These are phyloP conservation scores for Nasonovia ribisnigri DNA, from an alignment of 2,888 invertebrate genomes.

Conservation along the genomic window DNA sequence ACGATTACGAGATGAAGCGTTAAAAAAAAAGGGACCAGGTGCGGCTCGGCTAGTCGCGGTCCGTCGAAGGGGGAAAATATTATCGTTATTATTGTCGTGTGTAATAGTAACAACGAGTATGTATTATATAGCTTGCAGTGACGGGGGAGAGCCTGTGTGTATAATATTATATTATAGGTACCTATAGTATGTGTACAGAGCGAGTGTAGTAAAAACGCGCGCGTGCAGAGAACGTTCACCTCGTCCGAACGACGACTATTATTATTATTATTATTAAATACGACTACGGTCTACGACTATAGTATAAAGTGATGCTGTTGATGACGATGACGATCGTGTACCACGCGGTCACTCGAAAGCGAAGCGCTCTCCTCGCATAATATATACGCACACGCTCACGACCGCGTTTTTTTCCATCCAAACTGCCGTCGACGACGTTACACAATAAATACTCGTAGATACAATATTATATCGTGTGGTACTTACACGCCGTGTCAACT, in stretches of 20 bases:
- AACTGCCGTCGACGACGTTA: constrained; percentile 26
- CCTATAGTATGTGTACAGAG: background rate
- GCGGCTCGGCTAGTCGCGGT: constrained; percentile 11
- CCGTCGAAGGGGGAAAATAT: constrained; percentile 16
- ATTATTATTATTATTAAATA: background rate
- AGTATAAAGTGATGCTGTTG: background rate
- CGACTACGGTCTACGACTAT: background rate
- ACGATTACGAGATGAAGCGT: background rate
- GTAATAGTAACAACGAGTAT: background rate
- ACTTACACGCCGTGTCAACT: constrained; percentile 30
- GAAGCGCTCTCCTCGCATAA: background rate
- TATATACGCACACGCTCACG: background rate
- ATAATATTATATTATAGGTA: constrained; percentile 8
- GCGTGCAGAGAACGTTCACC: constrained; percentile 47
- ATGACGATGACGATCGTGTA: constrained; percentile 41
- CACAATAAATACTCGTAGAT: background rate
- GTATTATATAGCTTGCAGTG: background rate
- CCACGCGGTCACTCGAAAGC: constrained; percentile 34
- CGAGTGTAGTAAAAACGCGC: background rate
- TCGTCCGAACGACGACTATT: background rate
- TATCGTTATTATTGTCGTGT: constrained; percentile 2
- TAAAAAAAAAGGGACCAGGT: constrained; percentile 52
- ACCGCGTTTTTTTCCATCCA: constrained; percentile 59
- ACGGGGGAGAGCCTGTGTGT: constrained; percentile 2
- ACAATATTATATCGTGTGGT: background rate